These are phyloP conservation scores for Phthorimaea operculella DNA, from an alignment of 1,140 invertebrate species.

Conservation along the genomic window DNA sequence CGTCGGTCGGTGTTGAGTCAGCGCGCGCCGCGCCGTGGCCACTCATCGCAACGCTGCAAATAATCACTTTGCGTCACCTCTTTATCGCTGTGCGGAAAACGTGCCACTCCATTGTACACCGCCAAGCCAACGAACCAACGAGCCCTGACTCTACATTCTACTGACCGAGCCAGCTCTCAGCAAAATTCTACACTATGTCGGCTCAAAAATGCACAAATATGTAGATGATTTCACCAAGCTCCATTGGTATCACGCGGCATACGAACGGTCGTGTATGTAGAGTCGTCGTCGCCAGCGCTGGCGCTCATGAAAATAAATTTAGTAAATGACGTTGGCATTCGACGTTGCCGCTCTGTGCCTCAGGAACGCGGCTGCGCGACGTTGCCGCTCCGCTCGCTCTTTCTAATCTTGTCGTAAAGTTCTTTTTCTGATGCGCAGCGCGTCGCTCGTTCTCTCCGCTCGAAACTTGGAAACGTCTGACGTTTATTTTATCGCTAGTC, in stretches of 20 bases:
- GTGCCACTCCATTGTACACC: conserved; percentile 39
- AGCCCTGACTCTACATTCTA: conserved; percentile 12
- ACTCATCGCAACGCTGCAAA: conserved; percentile 61
- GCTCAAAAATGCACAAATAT: conserved; percentile 39
- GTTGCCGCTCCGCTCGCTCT: conserved; percentile 63
- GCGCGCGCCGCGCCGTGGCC: conserved; percentile 29
- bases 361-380: conserved; percentile 58
- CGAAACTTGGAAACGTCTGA: conserved; percentile 61
- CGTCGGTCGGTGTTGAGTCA: conserved; percentile 5
- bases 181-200: conserved; percentile 28
- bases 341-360: conserved; percentile 54
- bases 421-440: conserved; percentile 66
- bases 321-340: conserved; percentile 63
- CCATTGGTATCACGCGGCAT: conserved; percentile 42
- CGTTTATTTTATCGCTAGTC: conserved; percentile 58
- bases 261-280: conserved; percentile 33
- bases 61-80: conserved; percentile 62
- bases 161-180: conserved; percentile 25
- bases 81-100: conserved; percentile 56
- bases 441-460: conserved; percentile 59
- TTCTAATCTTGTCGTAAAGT: conserved; percentile 68
- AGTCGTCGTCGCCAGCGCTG: conserved; percentile 57
- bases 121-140: conserved; percentile 9
- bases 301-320: conserved; percentile 67
- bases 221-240: conserved; percentile 38